These are phyloP conservation scores for Brachionus plicatilis DNA, from an alignment of 1,140 invertebrate genomes.

Conservation along the genomic window DNA sequence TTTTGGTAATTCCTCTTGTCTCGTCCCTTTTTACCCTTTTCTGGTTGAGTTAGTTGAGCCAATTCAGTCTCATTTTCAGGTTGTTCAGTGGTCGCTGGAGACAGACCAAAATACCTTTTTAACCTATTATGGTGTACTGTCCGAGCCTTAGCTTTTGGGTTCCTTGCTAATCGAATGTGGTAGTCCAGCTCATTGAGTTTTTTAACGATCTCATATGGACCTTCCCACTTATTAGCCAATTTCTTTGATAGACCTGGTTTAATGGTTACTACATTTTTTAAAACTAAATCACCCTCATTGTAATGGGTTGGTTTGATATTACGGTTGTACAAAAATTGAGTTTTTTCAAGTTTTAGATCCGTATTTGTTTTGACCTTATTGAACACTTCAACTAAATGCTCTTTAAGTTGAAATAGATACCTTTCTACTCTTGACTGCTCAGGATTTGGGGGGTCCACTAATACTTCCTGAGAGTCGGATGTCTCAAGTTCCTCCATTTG, in stretches of 20 bases:
- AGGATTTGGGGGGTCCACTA: background rate
- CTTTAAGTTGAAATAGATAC: background rate
- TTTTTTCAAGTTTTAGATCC: background rate
- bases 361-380: background rate
- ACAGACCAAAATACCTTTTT: background rate
- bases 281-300: background rate
- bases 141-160: background rate
- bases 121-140: background rate
- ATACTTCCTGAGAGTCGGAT: background rate
- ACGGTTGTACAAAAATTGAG: background rate
- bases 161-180: background rate
- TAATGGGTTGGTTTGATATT: background rate
- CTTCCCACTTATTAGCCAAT: background rate
- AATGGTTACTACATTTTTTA: background rate
- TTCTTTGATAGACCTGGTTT: background rate
- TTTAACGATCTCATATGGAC: background rate
- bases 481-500: background rate
- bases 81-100: background rate
- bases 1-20: background rate
- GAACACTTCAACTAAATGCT: background rate
- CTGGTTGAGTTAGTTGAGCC: background rate
- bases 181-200: background rate
- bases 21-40: background rate
- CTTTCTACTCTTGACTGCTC: background rate
- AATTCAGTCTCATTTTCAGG: background rate